Evolutionary conservation across 35 echinoderm and acorn worm genomes (phyloP).

Genomic region (Stichopus chloronotus): DNA sequence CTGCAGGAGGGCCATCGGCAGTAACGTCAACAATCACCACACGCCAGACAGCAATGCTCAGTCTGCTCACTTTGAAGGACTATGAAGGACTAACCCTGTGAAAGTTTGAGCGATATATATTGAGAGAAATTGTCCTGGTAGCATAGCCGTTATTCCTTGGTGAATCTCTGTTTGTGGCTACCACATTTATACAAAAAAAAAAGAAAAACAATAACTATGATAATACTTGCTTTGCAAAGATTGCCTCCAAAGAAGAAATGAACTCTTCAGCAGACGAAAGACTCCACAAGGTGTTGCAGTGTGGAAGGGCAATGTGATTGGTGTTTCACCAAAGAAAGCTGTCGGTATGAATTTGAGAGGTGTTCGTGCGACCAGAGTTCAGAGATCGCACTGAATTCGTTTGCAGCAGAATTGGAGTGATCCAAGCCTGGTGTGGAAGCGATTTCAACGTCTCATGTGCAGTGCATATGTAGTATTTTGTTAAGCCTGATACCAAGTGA

Average conservation of each 20-base stretch:
- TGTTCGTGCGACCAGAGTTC: neutral
- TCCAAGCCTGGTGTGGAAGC: no score
- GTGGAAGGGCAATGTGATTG: neutral
- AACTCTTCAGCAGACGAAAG: neutral
- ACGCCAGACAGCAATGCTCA: neutral
- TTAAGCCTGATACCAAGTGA: no score
- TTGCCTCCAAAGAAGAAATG: neutral
- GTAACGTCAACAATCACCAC: neutral
- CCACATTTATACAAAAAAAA: no score
- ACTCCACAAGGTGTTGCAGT: neutral
- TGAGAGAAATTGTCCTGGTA: neutral
- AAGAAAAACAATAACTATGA: neutral
- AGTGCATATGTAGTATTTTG: no score
- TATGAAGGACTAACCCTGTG: neutral
- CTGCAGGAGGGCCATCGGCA: constrained; percentile 59
- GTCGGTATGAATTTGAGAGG: neutral
- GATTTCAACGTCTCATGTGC: no score
- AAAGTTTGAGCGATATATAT: neutral
- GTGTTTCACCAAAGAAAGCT: neutral
- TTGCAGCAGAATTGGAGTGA: no score
- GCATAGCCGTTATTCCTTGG: neutral
- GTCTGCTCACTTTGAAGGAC: neutral
- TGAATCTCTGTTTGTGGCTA: neutral
- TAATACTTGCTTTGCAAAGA: neutral
- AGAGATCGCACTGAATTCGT: neutral